These are phyloP conservation scores for Antheraea yamamai DNA, from an alignment of 2,888 invertebrate genomes.

Conservation along the genomic window DNA sequence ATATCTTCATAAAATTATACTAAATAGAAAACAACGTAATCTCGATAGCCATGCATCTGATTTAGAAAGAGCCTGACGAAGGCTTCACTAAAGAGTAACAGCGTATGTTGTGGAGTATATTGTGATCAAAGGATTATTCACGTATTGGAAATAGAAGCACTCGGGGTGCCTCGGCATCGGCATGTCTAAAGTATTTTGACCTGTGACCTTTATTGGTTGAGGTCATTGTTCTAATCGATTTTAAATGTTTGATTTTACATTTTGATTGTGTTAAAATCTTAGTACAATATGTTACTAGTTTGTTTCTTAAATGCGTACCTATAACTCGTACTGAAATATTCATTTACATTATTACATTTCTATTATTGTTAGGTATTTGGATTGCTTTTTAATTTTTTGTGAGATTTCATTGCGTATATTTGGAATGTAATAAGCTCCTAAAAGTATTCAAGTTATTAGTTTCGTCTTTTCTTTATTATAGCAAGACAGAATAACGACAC, in stretches of 20 bases:
- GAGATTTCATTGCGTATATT: too few species aligned
- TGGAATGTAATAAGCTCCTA: background rate
- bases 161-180: conserved; percentile 20
- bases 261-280: background rate
- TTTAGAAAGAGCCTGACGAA: conserved; percentile 1
- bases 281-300: background rate
- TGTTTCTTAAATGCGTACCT: background rate
- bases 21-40: background rate
- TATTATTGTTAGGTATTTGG: background rate
- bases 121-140: conserved; percentile 40
- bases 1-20: background rate
- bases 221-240: conserved; percentile 20
- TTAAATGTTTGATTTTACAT: conserved; percentile 10
- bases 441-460: background rate
- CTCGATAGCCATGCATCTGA: background rate
- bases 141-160: conserved; percentile 39
- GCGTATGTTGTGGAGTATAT: conserved; percentile 32
- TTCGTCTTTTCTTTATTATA: background rate
- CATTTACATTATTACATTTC: background rate
- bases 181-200: conserved; percentile 37
- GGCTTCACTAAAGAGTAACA: conserved; percentile 24
- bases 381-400: too few species aligned
- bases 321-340: background rate
- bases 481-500: too few species aligned
- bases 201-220: conserved; percentile 36